Percentiles rank a stretch among this genome's conserved stretches.
These are phyloP conservation scores for Acheta domesticus DNA, from an alignment of 2,888 invertebrate genomes.

Conservation along the genomic window DNA sequence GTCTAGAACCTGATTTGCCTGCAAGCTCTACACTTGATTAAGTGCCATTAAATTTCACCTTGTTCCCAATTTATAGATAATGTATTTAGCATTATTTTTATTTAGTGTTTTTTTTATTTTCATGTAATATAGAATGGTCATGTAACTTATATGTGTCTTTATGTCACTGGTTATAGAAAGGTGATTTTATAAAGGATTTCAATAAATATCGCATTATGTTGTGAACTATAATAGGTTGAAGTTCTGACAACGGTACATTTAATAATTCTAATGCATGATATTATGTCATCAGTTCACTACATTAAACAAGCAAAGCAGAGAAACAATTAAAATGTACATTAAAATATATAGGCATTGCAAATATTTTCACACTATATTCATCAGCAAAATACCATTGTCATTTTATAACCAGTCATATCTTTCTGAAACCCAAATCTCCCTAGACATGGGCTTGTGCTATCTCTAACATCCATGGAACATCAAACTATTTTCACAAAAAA, in stretches of 20 bases:
- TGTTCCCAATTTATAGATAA: slow-evolving; percentile 19
- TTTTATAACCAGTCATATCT: background rate
- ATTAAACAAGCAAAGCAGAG: background rate
- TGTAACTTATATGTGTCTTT: slow-evolving; percentile 19
- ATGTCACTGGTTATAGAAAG: slow-evolving; percentile 18
- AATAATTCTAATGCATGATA: background rate
- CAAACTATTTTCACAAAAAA: background rate
- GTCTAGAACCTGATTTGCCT: background rate
- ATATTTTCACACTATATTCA: background rate
- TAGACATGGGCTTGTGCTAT: slow-evolving; percentile 10
- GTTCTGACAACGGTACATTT: background rate
- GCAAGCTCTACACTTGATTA: background rate
- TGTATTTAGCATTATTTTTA: background rate
- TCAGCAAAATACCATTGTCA: background rate
- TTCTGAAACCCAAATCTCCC: background rate
- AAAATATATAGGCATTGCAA: background rate
- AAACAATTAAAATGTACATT: background rate
- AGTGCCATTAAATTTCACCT: slow-evolving; percentile 2
- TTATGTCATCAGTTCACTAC: background rate
- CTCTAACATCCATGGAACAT: background rate
- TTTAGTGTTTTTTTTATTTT: slow-evolving; percentile 20
- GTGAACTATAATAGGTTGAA: slow-evolving; percentile 2
- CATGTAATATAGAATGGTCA: slow-evolving; percentile 29
- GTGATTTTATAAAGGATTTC: slow-evolving; percentile 2
- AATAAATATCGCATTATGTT: background rate